Evolutionary conservation across 2,113 vertebrate species (phyloP).

Genomic region (Chaetodon auriga): DNA sequence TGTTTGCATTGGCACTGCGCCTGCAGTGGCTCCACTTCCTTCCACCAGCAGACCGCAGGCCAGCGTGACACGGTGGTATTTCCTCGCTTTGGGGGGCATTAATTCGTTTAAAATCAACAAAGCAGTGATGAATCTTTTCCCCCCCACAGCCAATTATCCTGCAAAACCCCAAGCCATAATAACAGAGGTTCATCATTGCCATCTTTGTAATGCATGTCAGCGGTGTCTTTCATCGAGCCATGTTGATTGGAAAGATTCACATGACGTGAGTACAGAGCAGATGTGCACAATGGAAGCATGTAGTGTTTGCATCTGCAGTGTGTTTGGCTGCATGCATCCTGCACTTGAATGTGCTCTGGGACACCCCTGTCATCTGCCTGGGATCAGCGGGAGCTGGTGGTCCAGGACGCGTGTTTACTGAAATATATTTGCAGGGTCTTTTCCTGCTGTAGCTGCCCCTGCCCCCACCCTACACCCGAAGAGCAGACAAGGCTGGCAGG

Average conservation of each 20-base stretch:
- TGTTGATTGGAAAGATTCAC: background rate
- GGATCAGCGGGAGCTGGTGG: conserved; percentile 18
- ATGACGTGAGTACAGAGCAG: background rate
- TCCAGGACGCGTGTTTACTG: background rate
- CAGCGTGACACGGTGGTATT: conserved; percentile 12
- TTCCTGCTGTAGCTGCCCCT: background rate
- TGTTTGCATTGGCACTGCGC: conserved; percentile 49
- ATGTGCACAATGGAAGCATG: background rate
- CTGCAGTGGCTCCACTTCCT: conserved; percentile 40
- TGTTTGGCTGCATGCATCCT: background rate
- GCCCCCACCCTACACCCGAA: background rate
- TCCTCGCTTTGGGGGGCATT: background rate
- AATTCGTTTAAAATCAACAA: conserved; percentile 1
- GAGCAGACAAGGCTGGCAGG: conserved; percentile 20
- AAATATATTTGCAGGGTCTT: conserved; percentile 34
- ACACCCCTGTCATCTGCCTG: conserved; percentile 26
- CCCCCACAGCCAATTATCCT: background rate
- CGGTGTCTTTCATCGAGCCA: background rate
- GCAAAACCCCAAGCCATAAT: background rate
- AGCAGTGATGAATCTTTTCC: background rate
- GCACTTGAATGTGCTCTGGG: background rate
- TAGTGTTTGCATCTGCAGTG: conserved; percentile 18
- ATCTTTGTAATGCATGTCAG: background rate
- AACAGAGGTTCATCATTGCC: background rate
- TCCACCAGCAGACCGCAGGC: conserved; percentile 27